Base-by-base conservation (phyloP, 2,113 vertebrate species). In the Jaculus jaculus region DNA sequence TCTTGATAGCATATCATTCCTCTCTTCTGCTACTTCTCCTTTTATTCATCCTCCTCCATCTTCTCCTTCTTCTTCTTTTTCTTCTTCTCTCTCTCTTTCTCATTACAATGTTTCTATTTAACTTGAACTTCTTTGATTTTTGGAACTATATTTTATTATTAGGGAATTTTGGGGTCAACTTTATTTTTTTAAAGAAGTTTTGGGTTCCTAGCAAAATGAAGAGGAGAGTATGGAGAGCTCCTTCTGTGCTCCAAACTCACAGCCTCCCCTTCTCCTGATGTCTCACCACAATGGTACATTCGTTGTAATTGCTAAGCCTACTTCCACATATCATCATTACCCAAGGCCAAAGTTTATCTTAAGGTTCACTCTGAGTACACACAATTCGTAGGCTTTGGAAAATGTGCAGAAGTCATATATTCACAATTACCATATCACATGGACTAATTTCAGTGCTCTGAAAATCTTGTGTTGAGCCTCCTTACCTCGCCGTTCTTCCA, bases 41-140 rank as follows among this genome's bases (percentile, higher is more conserved):
- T n/a, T 13, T 12, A 2, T 30, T 34, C 0, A 18, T 37, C 5
- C 8, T 34, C 15, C 6, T n/a, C 54, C 3, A 20, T 11, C 2
- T 16, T 37, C 30, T 11, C 2, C 23, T 23, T 15, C 4, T 20
- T 11, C 23, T 20, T 3, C 61, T 83, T 39, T 66, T 26, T 10
- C 28, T 32, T 13, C 18, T 10, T 30, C 15, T 34, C 3, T 24
- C 9, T 11, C 11, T 24, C 20, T 15, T 3, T 54, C 54, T 54
- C 54, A 89, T 39, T 68, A 74, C 66, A 20, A 89, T 10, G 20
- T 28, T 72, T 68, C 20, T 9, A 7, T 87, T 78, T 68, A 63
- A 74, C 54, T 28, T 78, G 68, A 63, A 74, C 54, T 28, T 87
- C 13, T 28, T 58, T 69, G 0, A 34, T 54, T 77, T 60, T 83